These are phyloP conservation scores for Drosophila bifasciata DNA, from an alignment of 1,140 invertebrate species.

Conservation along the genomic window DNA sequence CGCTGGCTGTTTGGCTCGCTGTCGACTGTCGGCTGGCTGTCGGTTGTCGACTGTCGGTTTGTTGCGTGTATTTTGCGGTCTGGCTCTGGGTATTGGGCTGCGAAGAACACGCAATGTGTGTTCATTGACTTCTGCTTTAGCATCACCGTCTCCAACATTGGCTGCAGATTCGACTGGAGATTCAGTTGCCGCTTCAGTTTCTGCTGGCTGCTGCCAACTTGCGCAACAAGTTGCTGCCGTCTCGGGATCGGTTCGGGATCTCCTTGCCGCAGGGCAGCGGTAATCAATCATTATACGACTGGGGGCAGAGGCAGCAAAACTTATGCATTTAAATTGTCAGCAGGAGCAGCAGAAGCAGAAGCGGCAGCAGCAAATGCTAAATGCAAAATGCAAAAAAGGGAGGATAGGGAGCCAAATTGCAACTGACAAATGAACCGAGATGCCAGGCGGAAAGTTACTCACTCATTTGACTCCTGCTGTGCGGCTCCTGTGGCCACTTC, in stretches of 20 bases:
- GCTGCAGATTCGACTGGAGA: too few species aligned
- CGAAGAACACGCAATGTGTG: slow-evolving; percentile 78
- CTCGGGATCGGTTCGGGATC: slow-evolving; percentile 22
- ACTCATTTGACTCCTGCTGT: slow-evolving; percentile 78
- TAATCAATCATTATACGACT: slow-evolving; percentile 71
- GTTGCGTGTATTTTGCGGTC: slow-evolving; percentile 63
- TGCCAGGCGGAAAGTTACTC: slow-evolving; percentile 62
- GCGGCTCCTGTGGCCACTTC: slow-evolving; percentile 40
- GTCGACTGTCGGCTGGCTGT: slow-evolving; percentile 23
- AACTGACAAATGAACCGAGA: slow-evolving; percentile 66
- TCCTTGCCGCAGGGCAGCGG: slow-evolving; percentile 22
- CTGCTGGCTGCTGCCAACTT: slow-evolving; percentile 56
- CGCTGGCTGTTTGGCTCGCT: slow-evolving; percentile 26
- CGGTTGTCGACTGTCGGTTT: slow-evolving; percentile 27
- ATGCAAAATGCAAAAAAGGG: slow-evolving; percentile 2
- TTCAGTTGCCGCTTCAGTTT: slow-evolving; percentile 1
- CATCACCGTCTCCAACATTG: slow-evolving; percentile 1
- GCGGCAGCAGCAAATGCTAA: not conserved
- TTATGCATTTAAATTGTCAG: slow-evolving; percentile 82
- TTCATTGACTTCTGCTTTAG: slow-evolving; percentile 71
- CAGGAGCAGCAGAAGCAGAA: slow-evolving; percentile 1
- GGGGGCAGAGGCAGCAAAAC: slow-evolving; percentile 56
- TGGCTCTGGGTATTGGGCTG: slow-evolving; percentile 13
- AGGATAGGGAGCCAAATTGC: slow-evolving; percentile 47
- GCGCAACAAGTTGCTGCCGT: slow-evolving; percentile 71